Evolutionary conservation across 2,113 vertebrate species (phyloP), one percentile per base, ranked within the genome.

Genomic region (Balaenoptera acutorostrata): DNA sequence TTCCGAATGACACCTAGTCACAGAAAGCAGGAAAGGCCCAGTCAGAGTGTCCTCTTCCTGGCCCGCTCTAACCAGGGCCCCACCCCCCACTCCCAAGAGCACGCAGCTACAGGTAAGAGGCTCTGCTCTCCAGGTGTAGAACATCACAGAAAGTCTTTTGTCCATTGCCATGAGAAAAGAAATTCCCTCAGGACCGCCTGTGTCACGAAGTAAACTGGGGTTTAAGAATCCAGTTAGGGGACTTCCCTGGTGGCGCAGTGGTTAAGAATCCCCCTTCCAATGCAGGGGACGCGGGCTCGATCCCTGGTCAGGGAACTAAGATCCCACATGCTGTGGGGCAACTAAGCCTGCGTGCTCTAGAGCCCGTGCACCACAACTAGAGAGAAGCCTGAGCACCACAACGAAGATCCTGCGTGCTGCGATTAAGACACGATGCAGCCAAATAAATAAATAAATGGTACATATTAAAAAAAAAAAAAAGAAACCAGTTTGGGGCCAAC

Each of bases 221-320:
- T 20, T 91, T 39, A 80, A 69, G 59, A 93, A 27, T 61, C 59
- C 59, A 61, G 74, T 61, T 52, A 52, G 49, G 14, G 15, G 49
- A 52, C 14, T 52, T 52, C 5, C 49, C 49, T 17, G 15, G 15
- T 52, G 49, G 49, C 15, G 0, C 49, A 52, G 49, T 5, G 15
- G 15, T 5, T 52, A 17, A 17, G 49, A 52, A 52, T 52, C 49
- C 5, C 0, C 49, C 15, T 52, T 52, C 49, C 15, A 52, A 17
- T 17, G 49, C 49, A 52, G 49, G 14, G 49, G 14, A 52, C 1
- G 1, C 1, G 4, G 14, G 49, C 5, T 52, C 4, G 4, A 15
- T 15, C 49, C 49, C 49, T 52, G 49, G 49, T 5, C 49, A 52
- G 49, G 49, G 49, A 52, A 15, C 14, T 52, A 52, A 52, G 49